Evolutionary conservation across 2,888 invertebrate species (phyloP), one percentile per base, ranked within the genome.

Genomic region (Sminthurides aquaticus): DNA sequence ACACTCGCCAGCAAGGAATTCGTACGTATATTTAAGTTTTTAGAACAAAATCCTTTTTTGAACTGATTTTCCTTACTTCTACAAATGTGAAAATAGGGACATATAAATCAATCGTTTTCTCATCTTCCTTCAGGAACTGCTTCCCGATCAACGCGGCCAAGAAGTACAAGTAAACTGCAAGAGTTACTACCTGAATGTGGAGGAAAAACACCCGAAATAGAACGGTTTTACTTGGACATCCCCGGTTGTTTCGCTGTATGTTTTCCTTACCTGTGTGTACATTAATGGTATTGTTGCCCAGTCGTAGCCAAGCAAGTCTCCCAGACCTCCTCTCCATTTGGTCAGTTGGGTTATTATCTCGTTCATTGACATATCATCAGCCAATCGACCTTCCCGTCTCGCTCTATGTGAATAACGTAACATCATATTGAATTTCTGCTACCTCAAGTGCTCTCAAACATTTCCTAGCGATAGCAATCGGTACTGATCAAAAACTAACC

Each of bases 141-240:
- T 80, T 80, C 1, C 80, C 81, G 71, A 82, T 76, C 48, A 82
- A 71, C 60, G 79, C 78, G 3, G 80, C 78, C 0, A 78, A 73
- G 73, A 82, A 82, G 74, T 80, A 82, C 8, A 78, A 77, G 71
- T 82, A 80, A 22, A 80, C 80, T 1, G 81, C 79, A 59, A 82
- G 74, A 0, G 82, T 82, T n/a, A 80, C 81, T 18, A 81, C 82
- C 82, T 81, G 74, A 2, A 71, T 73, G 27, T 59, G n/a, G 29
- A 34, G 29, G 49, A 25, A 26, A 27, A 49, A 54, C 25, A 15
- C n/a, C 57, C 25, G 20, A 11, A 11, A 15, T 24, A 57, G 11
- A 57, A 57, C 3, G 25, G 11, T 57, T 22, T 26, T 25, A 43
- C 8, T 43, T 43, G n/a, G n/a, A n/a, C n/a, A n/a, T n/a, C n/a